Evolutionary conservation across 2,113 vertebrate species (phyloP).

Genomic region (Gila orcuttii): DNA sequence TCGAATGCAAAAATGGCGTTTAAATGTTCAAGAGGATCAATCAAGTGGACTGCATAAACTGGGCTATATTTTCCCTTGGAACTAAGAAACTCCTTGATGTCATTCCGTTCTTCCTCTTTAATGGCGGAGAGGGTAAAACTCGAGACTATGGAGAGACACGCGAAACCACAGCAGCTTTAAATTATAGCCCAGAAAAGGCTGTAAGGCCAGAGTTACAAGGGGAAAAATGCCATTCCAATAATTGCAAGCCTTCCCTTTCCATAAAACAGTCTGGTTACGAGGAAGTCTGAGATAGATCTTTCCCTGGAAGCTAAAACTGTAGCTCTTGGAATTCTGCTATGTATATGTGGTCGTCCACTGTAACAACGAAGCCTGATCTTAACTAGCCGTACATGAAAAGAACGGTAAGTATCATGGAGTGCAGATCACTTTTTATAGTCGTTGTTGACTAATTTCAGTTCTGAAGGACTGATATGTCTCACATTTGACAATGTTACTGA

Average conservation of each 20-base stretch:
- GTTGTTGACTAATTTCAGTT: conserved; percentile 27
- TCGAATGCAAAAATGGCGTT: conserved; percentile 13
- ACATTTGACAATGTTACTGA: conserved; percentile 21
- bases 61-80: conserved; percentile 14
- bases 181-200: conserved; percentile 67
- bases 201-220: conserved; percentile 54
- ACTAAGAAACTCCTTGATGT: not conserved
- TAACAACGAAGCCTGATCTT: conserved; percentile 52
- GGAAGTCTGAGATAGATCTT: conserved; percentile 60
- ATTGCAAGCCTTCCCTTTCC: conserved; percentile 68
- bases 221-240: conserved; percentile 60
- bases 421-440: not conserved
- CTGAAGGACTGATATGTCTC: conserved; percentile 18
- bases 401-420: no score
- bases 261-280: conserved; percentile 64
- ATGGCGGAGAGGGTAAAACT: conserved; percentile 54
- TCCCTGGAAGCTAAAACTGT: conserved; percentile 48
- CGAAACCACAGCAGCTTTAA: conserved; percentile 71
- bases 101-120: conserved; percentile 37
- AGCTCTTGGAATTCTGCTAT: conserved; percentile 50
- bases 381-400: conserved; percentile 21
- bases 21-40: conserved; percentile 20
- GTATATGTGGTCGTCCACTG: conserved; percentile 49
- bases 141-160: conserved; percentile 56
- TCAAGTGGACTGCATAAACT: not conserved